These are phyloP conservation scores for Myiotriccus ornatus DNA, from an alignment of 2,797 vertebrate genomes.

Conservation along the genomic window DNA sequence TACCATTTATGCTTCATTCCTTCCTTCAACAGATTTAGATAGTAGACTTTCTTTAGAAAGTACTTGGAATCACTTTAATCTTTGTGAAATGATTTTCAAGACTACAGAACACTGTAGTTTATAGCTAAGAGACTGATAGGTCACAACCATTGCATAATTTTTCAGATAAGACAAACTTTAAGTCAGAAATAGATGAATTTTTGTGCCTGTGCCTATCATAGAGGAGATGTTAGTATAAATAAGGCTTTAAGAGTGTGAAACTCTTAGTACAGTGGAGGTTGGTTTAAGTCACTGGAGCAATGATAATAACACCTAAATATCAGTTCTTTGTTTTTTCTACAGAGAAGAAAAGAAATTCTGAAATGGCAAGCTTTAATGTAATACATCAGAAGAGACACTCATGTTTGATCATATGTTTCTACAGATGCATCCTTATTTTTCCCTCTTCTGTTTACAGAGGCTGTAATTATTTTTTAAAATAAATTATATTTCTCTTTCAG, in stretches of 20 bases:
- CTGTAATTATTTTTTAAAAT: not conserved
- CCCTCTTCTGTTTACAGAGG: not conserved
- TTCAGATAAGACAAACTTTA: not conserved
- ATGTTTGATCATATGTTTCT: not conserved
- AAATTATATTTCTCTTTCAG: conserved; percentile 75
- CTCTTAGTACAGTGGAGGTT: not conserved
- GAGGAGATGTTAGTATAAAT: not conserved
- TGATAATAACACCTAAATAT: not conserved
- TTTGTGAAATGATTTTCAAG: not conserved
- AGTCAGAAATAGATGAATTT: not conserved
- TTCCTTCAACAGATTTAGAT: not conserved
- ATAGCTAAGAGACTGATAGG: not conserved
- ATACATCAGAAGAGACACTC: not conserved
- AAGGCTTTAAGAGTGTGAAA: not conserved
- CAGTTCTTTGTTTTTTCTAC: not conserved
- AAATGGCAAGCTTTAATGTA: not conserved
- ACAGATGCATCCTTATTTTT: not conserved
- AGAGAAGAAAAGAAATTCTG: not conserved
- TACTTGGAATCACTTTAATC: not conserved
- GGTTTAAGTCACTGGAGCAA: not conserved
- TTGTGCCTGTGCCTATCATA: not conserved
- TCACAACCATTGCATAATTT: not conserved
- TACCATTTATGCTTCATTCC: not conserved
- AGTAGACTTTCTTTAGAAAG: not conserved
- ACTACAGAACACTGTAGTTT: not conserved